These are phyloP conservation scores for Myocastor coypus DNA, from an alignment of 2,113 vertebrate species.

Conservation along the genomic window DNA sequence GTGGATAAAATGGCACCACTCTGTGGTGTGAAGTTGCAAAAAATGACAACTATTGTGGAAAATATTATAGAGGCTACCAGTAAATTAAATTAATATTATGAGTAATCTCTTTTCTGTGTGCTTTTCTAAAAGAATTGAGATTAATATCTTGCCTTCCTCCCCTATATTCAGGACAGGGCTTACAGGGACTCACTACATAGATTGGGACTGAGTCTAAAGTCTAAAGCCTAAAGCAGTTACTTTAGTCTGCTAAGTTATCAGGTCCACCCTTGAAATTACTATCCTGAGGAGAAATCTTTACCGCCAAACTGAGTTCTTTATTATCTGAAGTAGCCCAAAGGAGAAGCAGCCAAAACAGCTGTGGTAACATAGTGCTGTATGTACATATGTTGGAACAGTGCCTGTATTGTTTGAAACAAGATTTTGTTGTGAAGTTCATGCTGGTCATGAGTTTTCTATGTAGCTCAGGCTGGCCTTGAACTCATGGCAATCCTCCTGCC, in stretches of 20 bases:
- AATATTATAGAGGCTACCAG: background rate
- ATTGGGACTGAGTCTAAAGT: no score
- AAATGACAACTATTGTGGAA: background rate
- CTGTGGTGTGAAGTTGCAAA: background rate
- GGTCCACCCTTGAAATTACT: background rate
- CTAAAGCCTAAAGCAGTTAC: no score
- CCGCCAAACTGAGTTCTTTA: background rate
- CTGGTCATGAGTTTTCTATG: no score
- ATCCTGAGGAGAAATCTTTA: background rate
- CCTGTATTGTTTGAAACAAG: no score
- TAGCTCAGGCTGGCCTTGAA: no score
- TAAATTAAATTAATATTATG: background rate
- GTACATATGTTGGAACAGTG: background rate
- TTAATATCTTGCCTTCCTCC: background rate
- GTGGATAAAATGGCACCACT: background rate
- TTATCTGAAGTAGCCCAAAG: background rate
- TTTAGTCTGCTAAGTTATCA: no score
- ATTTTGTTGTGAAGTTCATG: no score
- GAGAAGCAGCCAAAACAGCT: background rate
- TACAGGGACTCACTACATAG: no score
- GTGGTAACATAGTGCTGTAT: background rate
- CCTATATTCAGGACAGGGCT: no score
- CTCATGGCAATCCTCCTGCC: no score
- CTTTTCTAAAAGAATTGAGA: background rate
- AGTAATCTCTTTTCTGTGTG: background rate